Percentiles rank a stretch among this genome's conserved stretches.
phyloP scores from a whole-genome alignment of 2,113 vertebrate genomes.

The Pampusana beccarii region DNA sequence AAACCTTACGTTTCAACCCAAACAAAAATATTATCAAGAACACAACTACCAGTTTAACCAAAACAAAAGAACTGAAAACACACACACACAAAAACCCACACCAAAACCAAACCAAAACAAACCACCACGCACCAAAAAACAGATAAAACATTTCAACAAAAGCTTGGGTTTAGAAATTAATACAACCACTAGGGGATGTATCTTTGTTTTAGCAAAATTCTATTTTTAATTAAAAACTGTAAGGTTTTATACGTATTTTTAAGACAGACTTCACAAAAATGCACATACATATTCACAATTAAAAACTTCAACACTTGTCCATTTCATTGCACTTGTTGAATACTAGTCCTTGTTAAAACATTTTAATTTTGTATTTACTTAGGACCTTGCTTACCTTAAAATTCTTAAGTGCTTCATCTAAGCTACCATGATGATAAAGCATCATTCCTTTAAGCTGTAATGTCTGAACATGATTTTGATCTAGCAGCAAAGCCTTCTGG shows the following conservation, averaged over 20 bases:
- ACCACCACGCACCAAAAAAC: neutral
- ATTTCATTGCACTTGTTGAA: neutral
- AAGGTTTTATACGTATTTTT: neutral
- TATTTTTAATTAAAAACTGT: neutral
- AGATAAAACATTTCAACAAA: neutral
- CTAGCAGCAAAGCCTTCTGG: slow-evolving; percentile 93
- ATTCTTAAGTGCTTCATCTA: slow-evolving; percentile 92
- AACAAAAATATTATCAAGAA: neutral
- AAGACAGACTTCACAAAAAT: neutral
- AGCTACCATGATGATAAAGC: slow-evolving; percentile 96
- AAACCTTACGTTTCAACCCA: neutral
- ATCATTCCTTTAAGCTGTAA: slow-evolving; percentile 96
- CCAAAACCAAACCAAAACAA: neutral
- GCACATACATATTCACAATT: neutral
- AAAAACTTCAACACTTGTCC: neutral
- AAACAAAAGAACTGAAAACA: neutral
- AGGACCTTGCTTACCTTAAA: slow-evolving; percentile 85
- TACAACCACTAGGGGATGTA: neutral
- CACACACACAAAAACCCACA: neutral
- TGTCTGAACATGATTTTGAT: slow-evolving; percentile 97
- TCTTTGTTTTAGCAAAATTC: neutral
- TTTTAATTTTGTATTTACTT: neutral
- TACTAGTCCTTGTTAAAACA: neutral
- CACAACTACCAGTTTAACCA: neutral
- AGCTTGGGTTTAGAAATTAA: neutral